Conservation (phyloP, 2,113 vertebrate species). For the Furnarius figulus region DNA sequence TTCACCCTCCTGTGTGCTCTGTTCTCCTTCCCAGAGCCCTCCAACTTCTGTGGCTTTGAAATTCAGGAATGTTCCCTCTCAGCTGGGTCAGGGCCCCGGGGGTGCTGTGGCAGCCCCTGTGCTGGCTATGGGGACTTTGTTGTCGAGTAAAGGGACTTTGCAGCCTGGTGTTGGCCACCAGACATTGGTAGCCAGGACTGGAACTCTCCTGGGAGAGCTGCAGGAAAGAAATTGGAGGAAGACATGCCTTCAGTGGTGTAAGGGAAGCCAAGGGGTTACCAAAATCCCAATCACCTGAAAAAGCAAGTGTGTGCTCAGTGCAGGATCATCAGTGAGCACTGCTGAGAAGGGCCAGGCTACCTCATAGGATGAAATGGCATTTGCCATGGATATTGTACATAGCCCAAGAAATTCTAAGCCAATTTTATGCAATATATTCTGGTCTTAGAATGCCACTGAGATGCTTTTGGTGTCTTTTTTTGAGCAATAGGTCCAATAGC, state of each 20-base stretch:
- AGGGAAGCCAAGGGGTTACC: neutral
- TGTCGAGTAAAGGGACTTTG: neutral
- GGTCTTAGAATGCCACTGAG: neutral
- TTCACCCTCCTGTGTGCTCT: neutral
- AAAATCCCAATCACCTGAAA: neutral
- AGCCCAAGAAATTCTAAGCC: neutral
- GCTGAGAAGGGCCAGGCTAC: neutral
- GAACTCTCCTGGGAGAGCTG: neutral
- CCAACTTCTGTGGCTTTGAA: neutral
- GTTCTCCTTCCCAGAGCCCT: neutral
- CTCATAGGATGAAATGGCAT: neutral
- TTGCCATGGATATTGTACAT: neutral
- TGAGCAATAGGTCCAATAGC: neutral
- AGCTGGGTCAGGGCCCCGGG: neutral
- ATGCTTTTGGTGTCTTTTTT: neutral
- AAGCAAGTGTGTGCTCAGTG: neutral
- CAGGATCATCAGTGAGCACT: neutral
- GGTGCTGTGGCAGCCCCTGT: neutral
- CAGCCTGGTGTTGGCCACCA: neutral
- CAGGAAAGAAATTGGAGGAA: neutral
- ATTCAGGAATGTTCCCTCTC: neutral
- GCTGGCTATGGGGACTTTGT: neutral
- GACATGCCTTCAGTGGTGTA: neutral
- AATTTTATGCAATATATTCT: neutral
- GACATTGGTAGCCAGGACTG: neutral